phyloP scores from a whole-genome alignment of 1,140 invertebrate species.

The Lepidurus packardi region DNA sequence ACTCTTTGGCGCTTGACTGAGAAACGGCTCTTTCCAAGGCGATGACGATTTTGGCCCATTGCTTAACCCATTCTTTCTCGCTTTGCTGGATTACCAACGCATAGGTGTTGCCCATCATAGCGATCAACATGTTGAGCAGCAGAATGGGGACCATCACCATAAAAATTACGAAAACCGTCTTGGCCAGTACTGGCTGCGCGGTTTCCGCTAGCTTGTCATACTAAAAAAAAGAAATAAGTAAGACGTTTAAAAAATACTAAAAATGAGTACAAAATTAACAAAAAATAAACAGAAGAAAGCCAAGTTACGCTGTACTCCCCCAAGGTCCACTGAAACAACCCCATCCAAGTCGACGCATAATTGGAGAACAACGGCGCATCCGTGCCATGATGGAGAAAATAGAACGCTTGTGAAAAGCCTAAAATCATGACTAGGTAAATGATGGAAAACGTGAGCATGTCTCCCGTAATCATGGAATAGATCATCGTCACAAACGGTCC shows the following conservation, averaged over 20 bases:
- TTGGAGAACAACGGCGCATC: constrained; percentile 70
- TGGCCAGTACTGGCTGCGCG: constrained; percentile 82
- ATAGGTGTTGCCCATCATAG: constrained; percentile 99
- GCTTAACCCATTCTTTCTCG: constrained; percentile 97
- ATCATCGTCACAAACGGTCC: constrained; percentile 99
- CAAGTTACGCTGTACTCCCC: constrained; percentile 90
- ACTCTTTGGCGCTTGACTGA: constrained; percentile 77
- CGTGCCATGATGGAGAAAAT: constrained; percentile 84
- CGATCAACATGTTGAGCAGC: constrained; percentile 93
- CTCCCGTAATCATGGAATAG: constrained; percentile 94
- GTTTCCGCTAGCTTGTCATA: constrained; percentile 84
- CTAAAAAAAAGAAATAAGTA: constrained; percentile 51
- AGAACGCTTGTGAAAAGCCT: constrained; percentile 94
- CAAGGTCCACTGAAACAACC: constrained; percentile 93
- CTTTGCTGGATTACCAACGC: constrained; percentile 96
- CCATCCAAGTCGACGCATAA: constrained; percentile 92
- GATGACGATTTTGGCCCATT: constrained; percentile 98
- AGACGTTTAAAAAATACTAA: neutral
- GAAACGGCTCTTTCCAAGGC: constrained; percentile 87
- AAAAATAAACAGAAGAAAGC: neutral
- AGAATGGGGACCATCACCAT: constrained; percentile 97
- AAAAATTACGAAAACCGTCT: constrained; percentile 91
- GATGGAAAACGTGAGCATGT: constrained; percentile 95
- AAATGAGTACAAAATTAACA: no score
- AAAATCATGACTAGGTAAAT: constrained; percentile 90